Base-by-base conservation (phyloP, 2,888 invertebrate genomes). In the Cryptus armator region DNA sequence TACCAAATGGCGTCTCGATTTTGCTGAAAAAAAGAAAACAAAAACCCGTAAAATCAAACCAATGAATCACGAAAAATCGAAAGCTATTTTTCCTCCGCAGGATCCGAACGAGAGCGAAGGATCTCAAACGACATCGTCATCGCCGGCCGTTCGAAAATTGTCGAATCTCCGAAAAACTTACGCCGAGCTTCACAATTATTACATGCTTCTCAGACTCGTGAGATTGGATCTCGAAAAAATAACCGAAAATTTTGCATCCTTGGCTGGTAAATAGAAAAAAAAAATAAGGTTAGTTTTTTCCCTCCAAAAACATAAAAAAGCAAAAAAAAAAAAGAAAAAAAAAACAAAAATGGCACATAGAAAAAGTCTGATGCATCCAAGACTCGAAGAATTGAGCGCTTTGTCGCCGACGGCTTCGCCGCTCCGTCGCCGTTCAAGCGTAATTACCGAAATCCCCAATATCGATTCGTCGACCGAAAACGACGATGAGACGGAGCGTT, bases 401-500 rank as follows among this genome's bases (percentile, higher is more conserved):
- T 3, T 24, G 16, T 32, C 81, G 14, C 67, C 83, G 0, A 4
- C 75, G 9, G 4, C 79, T 1, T 89, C 90, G n/a, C 85, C 85
- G 3, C 37, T 89, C 12, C 82, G 87, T 10, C 87, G 89, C 67
- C 84, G 88, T 37, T 87, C 89, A 29, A 76, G 59, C 29, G 29
- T 43, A 6, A 59, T 2, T 71, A 83, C 10, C 70, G 64, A 9
- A 29, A 10, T 0, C 6, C 10, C 0, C 14, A 29, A 62, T 14
- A 9, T 62, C 0, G 37, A 29, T 12, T 10, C 24, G 4, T 51
- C 90, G 3, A 79, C 74, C 14, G 89, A 89, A 56, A 93, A 92
- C 75, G 92, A 93, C 46, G 93, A 93, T 76, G 91, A 92, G 51
- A 90, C 90, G 0, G 93, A 93, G 85, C 89, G 88, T 53, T 67